These are phyloP conservation scores for Antheraea pernyi DNA, from an alignment of 1,140 invertebrate species.

Conservation along the genomic window DNA sequence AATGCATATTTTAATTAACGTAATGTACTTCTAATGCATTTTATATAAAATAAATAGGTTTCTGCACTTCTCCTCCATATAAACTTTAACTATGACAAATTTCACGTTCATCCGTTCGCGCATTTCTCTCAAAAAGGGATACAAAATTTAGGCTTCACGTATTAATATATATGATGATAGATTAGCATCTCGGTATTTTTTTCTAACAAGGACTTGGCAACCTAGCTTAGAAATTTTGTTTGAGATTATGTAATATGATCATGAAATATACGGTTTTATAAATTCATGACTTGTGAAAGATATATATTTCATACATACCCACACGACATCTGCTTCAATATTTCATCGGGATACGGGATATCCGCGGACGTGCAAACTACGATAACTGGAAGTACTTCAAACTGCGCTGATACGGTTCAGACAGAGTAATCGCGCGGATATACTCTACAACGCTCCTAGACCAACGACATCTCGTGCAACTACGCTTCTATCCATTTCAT, in stretches of 20 bases:
- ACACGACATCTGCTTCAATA: background rate
- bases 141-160: no score
- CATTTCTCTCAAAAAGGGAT: no score
- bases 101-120: no score
- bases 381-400: background rate
- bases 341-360: background rate
- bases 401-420: constrained; percentile 1
- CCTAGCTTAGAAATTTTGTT: no score
- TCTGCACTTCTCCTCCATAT: no score
- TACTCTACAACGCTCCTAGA: constrained; percentile 30
- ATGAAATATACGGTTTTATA: background rate
- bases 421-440: constrained; percentile 22
- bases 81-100: no score
- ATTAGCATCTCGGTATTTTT: no score
- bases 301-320: background rate
- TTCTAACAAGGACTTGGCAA: no score
- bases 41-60: no score
- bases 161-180: no score
- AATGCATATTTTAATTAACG: no score
- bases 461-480: constrained; percentile 48
- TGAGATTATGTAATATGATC: background rate
- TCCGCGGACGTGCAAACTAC: background rate
- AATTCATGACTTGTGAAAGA: background rate
- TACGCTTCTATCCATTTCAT: constrained; percentile 66
- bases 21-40: no score